These are phyloP conservation scores for Alviniconcha strummeri DNA, from an alignment of 2,888 invertebrate genomes.

Conservation along the genomic window DNA sequence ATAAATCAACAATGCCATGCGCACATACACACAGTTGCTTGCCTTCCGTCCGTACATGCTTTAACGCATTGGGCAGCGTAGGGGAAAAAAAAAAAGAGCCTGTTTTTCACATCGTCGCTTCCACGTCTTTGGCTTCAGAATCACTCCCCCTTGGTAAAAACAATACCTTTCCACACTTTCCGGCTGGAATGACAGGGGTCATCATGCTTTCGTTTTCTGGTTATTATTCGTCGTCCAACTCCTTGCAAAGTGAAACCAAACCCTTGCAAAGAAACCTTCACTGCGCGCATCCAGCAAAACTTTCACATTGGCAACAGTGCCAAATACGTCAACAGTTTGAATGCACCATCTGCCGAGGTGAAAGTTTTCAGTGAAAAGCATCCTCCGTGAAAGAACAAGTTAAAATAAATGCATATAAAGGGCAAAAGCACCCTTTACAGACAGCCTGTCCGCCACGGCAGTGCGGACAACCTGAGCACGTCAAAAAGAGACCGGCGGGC, in stretches of 20 bases:
- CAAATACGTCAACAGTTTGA: neutral
- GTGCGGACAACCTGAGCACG: conserved; percentile 33
- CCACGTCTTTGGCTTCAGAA: conserved; percentile 9
- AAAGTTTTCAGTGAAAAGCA: conserved; percentile 7
- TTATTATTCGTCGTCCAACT: neutral
- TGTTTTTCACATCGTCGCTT: conserved; percentile 1
- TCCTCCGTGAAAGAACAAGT: conserved; percentile 18
- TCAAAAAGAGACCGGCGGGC: conserved; percentile 27
- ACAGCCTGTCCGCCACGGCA: conserved; percentile 20
- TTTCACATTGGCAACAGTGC: neutral
- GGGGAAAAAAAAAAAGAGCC: neutral
- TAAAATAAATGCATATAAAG: conserved; percentile 42
- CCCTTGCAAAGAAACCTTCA: conserved; percentile 15
- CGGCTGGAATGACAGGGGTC: conserved; percentile 17
- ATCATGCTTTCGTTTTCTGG: neutral
- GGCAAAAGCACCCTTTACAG: conserved; percentile 38
- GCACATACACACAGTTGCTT: conserved; percentile 41
- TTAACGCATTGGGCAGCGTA: conserved; percentile 23
- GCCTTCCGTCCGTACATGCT: conserved; percentile 45
- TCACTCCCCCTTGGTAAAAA: neutral
- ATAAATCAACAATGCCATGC: conserved; percentile 56
- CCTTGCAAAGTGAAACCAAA: neutral
- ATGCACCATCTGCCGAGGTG: neutral
- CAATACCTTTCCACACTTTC: neutral
- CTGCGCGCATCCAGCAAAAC: conserved; percentile 1